These are phyloP conservation scores for Cyrtodaria siliqua DNA, from an alignment of 2,888 invertebrate genomes.

Conservation along the genomic window DNA sequence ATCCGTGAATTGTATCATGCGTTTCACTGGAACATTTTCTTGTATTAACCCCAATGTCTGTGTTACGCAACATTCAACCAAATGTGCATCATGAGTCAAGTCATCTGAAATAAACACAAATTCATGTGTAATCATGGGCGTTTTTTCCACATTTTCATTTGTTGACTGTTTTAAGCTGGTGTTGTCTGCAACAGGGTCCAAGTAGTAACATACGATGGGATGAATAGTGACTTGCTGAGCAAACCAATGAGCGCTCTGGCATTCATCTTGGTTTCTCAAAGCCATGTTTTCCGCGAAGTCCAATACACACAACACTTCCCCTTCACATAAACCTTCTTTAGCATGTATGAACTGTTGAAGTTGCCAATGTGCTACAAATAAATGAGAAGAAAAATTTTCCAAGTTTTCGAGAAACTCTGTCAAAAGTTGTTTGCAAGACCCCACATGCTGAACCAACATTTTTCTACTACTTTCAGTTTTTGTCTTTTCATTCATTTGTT, in stretches of 20 bases:
- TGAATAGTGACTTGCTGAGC: slow-evolving; percentile 36
- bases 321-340: slow-evolving; percentile 21
- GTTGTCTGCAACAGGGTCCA: neutral
- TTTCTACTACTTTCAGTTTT: slow-evolving; percentile 10
- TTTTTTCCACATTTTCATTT: no score
- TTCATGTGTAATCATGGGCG: slow-evolving; percentile 33
- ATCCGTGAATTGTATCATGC: slow-evolving; percentile 28
- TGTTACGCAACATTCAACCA: slow-evolving; percentile 23
- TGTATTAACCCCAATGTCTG: slow-evolving; percentile 9
- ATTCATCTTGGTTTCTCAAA: slow-evolving; percentile 33
- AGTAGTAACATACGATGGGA: slow-evolving; percentile 41
- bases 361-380: slow-evolving; percentile 32
- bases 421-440: slow-evolving; percentile 1
- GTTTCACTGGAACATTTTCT: slow-evolving; percentile 4
- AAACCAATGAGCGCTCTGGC: slow-evolving; percentile 43
- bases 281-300: slow-evolving; percentile 42
- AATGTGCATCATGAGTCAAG: slow-evolving; percentile 19
- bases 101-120: slow-evolving; percentile 28
- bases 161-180: no score
- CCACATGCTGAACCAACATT: slow-evolving; percentile 11
- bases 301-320: slow-evolving; percentile 29
- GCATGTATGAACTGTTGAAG: slow-evolving; percentile 15
- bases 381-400: slow-evolving; percentile 15
- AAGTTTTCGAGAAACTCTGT: slow-evolving; percentile 3
- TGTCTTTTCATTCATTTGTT: slow-evolving; percentile 7